A percentile compares a stretch with the other conserved stretches of the same genome.
These are phyloP conservation scores for Eueremaeus valkanovi DNA, from an alignment of 2,888 invertebrate species.

Conservation along the genomic window DNA sequence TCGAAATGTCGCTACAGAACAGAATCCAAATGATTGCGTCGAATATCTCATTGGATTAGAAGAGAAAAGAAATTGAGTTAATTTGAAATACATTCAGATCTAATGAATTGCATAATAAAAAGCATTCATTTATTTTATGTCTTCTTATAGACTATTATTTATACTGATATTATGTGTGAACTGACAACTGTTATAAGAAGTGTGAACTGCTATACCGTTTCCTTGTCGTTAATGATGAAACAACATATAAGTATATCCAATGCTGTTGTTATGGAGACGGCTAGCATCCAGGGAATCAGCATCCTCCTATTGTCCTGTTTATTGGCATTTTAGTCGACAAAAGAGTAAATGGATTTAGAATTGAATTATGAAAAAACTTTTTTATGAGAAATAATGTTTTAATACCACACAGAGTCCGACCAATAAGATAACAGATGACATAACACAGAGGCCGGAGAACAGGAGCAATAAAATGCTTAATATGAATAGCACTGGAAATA, in stretches of 20 bases:
- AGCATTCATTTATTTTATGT: too few relatives aligned
- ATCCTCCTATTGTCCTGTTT: conserved; percentile 15
- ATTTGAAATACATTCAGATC: too few relatives aligned
- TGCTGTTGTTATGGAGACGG: background rate
- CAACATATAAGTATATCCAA: conserved; percentile 1
- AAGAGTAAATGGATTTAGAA: background rate
- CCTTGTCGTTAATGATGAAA: conserved; percentile 4
- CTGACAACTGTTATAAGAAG: background rate
- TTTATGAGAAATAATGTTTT: background rate
- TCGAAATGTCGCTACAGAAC: background rate
- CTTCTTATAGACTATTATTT: too few relatives aligned
- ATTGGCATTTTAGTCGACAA: background rate
- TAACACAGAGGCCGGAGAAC: conserved; percentile 4
- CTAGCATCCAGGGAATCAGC: conserved; percentile 25
- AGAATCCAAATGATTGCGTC: conserved; percentile 13
- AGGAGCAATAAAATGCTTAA: conserved; percentile 10
- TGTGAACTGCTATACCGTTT: background rate
- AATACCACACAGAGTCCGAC: conserved; percentile 28
- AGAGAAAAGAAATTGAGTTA: too few relatives aligned
- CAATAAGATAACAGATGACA: conserved; percentile 1
- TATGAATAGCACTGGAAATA: background rate
- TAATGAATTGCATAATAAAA: too few relatives aligned
- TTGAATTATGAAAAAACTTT: background rate
- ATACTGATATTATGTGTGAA: too few relatives aligned
- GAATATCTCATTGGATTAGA: too few relatives aligned